Percentiles rank a stretch among this genome's conserved stretches.
phyloP scores from a whole-genome alignment of 2,797 vertebrate species.

The Alca torda region DNA sequence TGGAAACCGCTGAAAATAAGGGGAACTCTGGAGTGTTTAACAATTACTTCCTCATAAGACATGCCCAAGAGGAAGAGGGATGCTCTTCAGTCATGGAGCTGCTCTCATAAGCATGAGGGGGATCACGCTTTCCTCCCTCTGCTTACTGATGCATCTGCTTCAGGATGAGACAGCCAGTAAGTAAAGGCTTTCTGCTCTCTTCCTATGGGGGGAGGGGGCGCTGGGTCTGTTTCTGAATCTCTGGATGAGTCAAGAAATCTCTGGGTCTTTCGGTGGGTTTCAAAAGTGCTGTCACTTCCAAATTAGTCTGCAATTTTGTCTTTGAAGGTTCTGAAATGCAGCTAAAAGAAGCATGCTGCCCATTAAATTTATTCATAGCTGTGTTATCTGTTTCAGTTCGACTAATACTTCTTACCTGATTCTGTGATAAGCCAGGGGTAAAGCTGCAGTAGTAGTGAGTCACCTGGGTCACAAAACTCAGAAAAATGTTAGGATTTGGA shows the following conservation, averaged over 20 bases:
- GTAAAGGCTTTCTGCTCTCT: conserved; percentile 32
- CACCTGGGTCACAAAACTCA: not conserved
- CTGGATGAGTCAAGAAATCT: not conserved
- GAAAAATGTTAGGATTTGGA: not conserved
- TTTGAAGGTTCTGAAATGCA: not conserved
- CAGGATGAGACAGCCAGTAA: conserved; percentile 54
- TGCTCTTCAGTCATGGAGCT: conserved; percentile 49
- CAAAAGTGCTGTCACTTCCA: not conserved
- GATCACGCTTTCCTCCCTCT: conserved; percentile 11
- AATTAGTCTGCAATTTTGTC: not conserved
- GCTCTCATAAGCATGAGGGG: conserved; percentile 39
- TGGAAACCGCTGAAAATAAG: not conserved
- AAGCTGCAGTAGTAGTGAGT: not conserved
- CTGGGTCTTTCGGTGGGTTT: not conserved
- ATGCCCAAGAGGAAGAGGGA: conserved; percentile 41
- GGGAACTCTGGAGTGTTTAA: conserved; percentile 42
- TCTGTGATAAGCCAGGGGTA: not conserved
- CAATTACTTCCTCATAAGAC: conserved; percentile 48
- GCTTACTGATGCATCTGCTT: conserved; percentile 52
- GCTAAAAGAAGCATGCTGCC: not conserved
- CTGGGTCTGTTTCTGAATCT: not conserved
- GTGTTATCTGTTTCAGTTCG: not conserved
- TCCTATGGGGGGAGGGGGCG: rapidly evolving
- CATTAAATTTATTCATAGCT: not conserved
- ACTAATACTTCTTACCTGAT: not conserved